Base-by-base conservation (phyloP, 2,888 invertebrate species). In the Lepetodrilus schrolli region DNA sequence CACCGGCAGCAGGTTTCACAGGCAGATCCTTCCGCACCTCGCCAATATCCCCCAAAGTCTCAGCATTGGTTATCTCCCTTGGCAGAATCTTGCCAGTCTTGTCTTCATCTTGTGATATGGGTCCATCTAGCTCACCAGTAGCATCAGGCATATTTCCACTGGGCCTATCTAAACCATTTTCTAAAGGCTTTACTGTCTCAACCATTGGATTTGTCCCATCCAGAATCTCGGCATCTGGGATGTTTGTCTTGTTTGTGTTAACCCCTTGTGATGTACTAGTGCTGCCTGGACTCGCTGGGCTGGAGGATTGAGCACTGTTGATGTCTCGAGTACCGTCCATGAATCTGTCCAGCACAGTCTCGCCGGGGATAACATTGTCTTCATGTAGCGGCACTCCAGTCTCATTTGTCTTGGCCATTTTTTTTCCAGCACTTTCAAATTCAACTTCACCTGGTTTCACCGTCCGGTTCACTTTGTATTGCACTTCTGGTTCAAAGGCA, bases 291-390 rank as follows among this genome's bases (percentile, higher is more conserved):
- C 10, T 43, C 13, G 17, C 8, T 43, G 43, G 43, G 43, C 13
- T 43, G 1, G 43, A 43, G 43, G 43, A 17, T 13, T 43, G 13
- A 17, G 43, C n/a, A 4, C 17, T 4, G 10, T 17, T 2, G 43
- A 17, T 17, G 13, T 43, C 43, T 10, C 34, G 30, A n/a, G 58
- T 58, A 10, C 58, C 58, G 17, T 34, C 58, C 26, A 23, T 30
- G 17, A 30, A 58, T 17, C 30, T 58, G n/a, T 58, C 58, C 26
- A 58, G 34, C 58, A 30, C 30, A 21, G 30, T 58, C 30, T 58
- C 58, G 10, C 58, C 58, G 34, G 58, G 26, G 10, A 58, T 30
- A n/a, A 58, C 58, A 58, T 58, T 58, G 7, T 30, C 58, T n/a
- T 30, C 13, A 10, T 30, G 17, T 30, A 34, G 58, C 34, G 26